Evolutionary conservation across 2,888 invertebrate genomes (phyloP).

Genomic region (Argyra leucocephala): DNA sequence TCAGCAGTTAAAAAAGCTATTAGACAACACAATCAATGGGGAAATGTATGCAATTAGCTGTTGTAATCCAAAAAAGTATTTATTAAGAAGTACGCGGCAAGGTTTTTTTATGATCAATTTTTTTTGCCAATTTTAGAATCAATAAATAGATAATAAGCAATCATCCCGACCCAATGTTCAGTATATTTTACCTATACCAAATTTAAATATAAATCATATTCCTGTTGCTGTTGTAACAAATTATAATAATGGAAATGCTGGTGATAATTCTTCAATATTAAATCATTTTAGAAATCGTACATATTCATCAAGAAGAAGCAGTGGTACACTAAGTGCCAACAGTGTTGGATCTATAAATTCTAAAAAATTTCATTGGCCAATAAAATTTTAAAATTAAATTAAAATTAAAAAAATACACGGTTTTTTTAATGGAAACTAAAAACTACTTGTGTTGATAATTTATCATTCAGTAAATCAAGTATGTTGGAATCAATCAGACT

Average conservation of each 20-base stretch:
- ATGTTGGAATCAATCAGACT: no score
- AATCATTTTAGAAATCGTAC: constrained; percentile 24
- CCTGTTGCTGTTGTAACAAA: not conserved
- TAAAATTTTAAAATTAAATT: constrained; percentile 12
- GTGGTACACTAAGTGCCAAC: constrained; percentile 24
- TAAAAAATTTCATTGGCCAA: constrained; percentile 25
- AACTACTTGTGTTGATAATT: no score
- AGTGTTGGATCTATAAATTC: constrained; percentile 24
- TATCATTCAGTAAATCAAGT: no score
- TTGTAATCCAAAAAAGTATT: constrained; percentile 36
- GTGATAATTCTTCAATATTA: constrained; percentile 21
- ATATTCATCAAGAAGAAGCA: constrained; percentile 24
- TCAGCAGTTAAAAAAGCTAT: constrained; percentile 46
- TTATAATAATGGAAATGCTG: constrained; percentile 19
- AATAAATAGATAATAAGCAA: constrained; percentile 19
- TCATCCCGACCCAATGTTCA: constrained; percentile 41
- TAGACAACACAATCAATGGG: constrained; percentile 51
- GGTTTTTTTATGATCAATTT: constrained; percentile 49
- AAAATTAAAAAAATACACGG: no score
- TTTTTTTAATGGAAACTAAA: no score
- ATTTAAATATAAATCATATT: constrained; percentile 27
- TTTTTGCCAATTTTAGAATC: constrained; percentile 47
- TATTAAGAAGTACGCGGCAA: constrained; percentile 41
- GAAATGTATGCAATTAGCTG: constrained; percentile 49
- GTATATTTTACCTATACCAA: constrained; percentile 44